A percentile compares a stretch with the other conserved stretches of the same genome.
Conservation (phyloP, 2,888 invertebrate species). For the Brachylomia viminalis region DNA sequence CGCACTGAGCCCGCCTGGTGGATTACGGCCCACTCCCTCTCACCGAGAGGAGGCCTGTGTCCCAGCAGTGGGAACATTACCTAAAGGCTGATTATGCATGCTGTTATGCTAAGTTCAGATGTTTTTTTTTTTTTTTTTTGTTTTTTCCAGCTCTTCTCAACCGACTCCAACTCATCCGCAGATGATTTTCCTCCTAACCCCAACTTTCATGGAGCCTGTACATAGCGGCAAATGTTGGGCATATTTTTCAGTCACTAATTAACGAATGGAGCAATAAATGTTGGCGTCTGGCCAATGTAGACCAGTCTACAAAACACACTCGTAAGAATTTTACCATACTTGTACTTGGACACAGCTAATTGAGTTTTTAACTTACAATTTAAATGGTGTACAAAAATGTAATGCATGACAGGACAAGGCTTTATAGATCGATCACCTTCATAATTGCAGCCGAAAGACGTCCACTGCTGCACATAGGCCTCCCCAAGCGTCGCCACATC, state of each 20-base stretch:
- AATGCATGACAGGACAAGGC: not conserved
- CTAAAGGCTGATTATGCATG: too few species aligned
- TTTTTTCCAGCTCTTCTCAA: not conserved
- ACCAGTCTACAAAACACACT: constrained; percentile 20
- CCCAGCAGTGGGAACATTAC: too few species aligned
- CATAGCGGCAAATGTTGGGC: constrained; percentile 15
- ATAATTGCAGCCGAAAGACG: too few species aligned
- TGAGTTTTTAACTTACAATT: constrained; percentile 18
- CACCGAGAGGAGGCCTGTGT: too few species aligned
- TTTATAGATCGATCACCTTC: not conserved
- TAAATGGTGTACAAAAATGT: not conserved
- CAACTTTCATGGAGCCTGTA: not conserved
- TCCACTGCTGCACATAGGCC: too few species aligned
- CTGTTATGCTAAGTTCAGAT: too few species aligned
- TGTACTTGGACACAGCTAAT: not conserved
- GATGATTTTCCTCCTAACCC: not conserved
- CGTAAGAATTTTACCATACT: constrained; percentile 1
- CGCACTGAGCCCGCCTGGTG: too few species aligned
- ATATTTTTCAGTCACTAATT: constrained; percentile 35
- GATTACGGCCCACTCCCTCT: too few species aligned
- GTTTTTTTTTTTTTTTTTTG: not conserved
- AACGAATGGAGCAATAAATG: constrained; percentile 29
- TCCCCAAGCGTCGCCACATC: not conserved
- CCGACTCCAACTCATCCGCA: not conserved
- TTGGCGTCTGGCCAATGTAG: constrained; percentile 44